Base-by-base conservation (phyloP, 2,113 vertebrate genomes). In the Gallinago jamesoni region DNA sequence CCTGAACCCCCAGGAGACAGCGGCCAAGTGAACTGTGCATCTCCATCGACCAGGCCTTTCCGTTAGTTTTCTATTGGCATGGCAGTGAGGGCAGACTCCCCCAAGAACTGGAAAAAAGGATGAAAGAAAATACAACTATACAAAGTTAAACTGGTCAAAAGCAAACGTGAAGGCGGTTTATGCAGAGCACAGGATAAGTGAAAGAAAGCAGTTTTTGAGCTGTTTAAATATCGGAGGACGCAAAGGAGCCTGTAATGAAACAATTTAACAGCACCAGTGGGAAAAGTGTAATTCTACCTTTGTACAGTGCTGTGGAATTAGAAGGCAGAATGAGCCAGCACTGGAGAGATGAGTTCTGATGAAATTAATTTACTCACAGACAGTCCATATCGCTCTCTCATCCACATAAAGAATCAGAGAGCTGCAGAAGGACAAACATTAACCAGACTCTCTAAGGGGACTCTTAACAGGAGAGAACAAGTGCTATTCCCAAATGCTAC, bases 241-340 rank as follows among this genome's bases (percentile, higher is more conserved):
- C 62, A 73, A 89, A 96, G 83, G n/a, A 92, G 45, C 37, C 73
- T 81, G 35, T 96, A 95, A 96, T 93, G 88, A 94, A 95, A 74
- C 77, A 87, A 84, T 96, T 86, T 89, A 93, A 91, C 57, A 82
- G 53, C 27, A 93, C 90, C 94, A 75, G 53, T 89, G 86, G 90
- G 94, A 94, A 93, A 96, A 94, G 30, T 37, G 55, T 84, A 93
- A 93, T 91, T 95, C 86, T 93, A 90, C 88, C 80, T 94, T 92
- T 79, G 84, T 64, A 95, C 66, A 53, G 30, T 48, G 48, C 66
- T 72, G 52, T 81, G 62, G 91, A 95, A 95, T 89, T 90, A 81
- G 55, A 92, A 96, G 89, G 52, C 53, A 76, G 83, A 86, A 87
- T 21, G 33, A 72, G 35, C 23, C 27, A 43, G n/a, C 56, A 62